These are phyloP conservation scores for Apis dorsata DNA, from an alignment of 1,140 invertebrate genomes.

Conservation along the genomic window DNA sequence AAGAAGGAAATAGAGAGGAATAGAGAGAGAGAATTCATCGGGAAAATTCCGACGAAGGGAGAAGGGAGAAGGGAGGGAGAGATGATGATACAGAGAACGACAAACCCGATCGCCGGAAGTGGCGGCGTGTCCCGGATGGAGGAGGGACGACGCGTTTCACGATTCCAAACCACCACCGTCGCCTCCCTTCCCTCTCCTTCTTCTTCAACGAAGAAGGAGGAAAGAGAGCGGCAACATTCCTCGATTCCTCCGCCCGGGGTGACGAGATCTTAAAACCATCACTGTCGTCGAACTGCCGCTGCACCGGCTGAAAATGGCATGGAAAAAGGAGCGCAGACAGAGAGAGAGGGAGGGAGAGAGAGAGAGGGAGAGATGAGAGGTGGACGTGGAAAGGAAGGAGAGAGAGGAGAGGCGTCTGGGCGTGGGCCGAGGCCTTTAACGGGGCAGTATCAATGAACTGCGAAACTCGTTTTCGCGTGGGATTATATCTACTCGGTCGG, in stretches of 20 bases:
- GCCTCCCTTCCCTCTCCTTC: neutral
- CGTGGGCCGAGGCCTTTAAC: conserved; percentile 63
- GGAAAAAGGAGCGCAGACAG: conserved; percentile 50
- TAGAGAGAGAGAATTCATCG: neutral
- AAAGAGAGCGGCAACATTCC: neutral
- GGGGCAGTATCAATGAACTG: conserved; percentile 68
- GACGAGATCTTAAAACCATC: conserved; percentile 46
- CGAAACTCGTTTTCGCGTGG: conserved; percentile 64
- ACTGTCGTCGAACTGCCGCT: conserved; percentile 39
- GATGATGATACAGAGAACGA: neutral
- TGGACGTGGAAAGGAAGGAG: neutral
- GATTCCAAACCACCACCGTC: neutral
- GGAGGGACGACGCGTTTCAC: neutral
- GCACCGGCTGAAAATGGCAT: conserved; percentile 62
- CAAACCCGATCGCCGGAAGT: conserved; percentile 13
- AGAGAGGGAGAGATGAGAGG: conserved; percentile 24
- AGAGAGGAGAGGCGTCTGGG: conserved; percentile 28
- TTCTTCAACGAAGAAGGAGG: neutral
- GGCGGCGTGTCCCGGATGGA: neutral
- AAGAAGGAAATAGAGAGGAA: neutral
- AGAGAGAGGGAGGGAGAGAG: conserved; percentile 1
- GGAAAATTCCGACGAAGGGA: neutral
- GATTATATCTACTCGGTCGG: conserved; percentile 58
- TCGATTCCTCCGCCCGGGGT: conserved; percentile 33
- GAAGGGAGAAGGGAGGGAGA: no score